Evolutionary conservation across 2,888 invertebrate species (phyloP).

Genomic region (Helicoverpa assulta): DNA sequence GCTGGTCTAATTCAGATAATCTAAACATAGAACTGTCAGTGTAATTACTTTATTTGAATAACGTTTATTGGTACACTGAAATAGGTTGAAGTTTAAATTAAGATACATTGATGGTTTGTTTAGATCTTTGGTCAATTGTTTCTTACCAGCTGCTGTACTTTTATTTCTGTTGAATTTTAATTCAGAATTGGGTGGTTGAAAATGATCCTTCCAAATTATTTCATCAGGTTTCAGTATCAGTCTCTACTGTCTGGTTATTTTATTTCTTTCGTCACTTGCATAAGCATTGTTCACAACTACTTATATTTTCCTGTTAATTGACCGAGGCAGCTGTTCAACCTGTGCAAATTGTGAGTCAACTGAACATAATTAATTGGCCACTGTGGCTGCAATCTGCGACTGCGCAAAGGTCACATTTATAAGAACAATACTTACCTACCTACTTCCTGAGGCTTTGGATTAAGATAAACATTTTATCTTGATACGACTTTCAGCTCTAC

Average conservation of each 20-base stretch:
- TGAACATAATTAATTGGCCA: constrained; percentile 52
- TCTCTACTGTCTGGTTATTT: too few relatives aligned
- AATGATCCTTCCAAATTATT: not conserved
- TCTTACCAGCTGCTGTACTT: not conserved
- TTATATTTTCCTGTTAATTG: constrained; percentile 39
- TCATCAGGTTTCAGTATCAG: too few relatives aligned
- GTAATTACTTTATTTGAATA: constrained; percentile 52
- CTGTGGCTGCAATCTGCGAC: constrained; percentile 46
- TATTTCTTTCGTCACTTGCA: too few relatives aligned
- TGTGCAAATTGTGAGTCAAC: constrained; percentile 54
- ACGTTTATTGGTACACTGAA: constrained; percentile 31
- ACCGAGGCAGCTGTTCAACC: constrained; percentile 49
- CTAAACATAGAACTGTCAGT: constrained; percentile 29
- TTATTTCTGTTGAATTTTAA: not conserved
- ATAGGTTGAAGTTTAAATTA: constrained; percentile 15
- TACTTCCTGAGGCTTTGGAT: not conserved
- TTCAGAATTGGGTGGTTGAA: not conserved
- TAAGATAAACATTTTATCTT: not conserved
- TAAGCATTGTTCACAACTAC: constrained; percentile 10
- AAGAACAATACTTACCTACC: not conserved
- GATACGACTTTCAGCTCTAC: constrained; percentile 10
- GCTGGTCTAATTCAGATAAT: constrained; percentile 31
- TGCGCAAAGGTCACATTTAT: constrained; percentile 32
- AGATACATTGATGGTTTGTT: not conserved
- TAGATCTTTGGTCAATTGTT: not conserved